phyloP scores from a whole-genome alignment of 2,888 invertebrate genomes.

The Andrena dorsata region DNA sequence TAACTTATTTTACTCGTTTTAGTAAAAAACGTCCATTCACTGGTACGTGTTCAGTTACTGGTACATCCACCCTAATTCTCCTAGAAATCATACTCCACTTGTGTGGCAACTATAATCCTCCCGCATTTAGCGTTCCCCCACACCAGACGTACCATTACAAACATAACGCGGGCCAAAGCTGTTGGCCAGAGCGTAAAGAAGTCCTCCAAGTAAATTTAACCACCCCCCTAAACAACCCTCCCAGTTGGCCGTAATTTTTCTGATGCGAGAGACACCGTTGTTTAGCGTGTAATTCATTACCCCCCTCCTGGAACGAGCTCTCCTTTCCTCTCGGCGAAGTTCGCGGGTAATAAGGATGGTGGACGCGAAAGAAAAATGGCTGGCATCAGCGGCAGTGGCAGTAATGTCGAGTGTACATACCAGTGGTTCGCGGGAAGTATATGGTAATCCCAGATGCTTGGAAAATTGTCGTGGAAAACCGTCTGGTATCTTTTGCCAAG shows the following conservation, averaged over 20 bases:
- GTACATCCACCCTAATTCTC: too few relatives aligned
- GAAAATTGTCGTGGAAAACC: constrained; percentile 67
- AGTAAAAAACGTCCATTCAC: too few relatives aligned
- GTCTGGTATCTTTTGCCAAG: constrained; percentile 70
- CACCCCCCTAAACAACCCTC: neutral
- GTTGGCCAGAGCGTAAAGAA: neutral
- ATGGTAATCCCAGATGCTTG: constrained; percentile 71
- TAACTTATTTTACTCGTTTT: too few relatives aligned
- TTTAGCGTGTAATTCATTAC: constrained; percentile 43
- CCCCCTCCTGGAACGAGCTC: neutral
- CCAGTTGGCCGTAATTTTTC: neutral
- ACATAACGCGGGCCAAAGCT: neutral
- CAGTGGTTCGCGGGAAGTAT: constrained; percentile 55
- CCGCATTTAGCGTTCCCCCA: too few relatives aligned
- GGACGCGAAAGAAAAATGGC: constrained; percentile 65
- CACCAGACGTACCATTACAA: neutral
- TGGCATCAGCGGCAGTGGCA: constrained; percentile 57
- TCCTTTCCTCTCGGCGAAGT: constrained; percentile 20
- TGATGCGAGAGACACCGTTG: neutral
- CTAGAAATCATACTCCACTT: too few relatives aligned
- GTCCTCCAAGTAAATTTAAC: constrained; percentile 32
- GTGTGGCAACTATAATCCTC: too few relatives aligned
- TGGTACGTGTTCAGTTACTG: too few relatives aligned
- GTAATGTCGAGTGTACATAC: constrained; percentile 55
- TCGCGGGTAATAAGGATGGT: constrained; percentile 67